Conservation (phyloP, 2,888 invertebrate species). For the Chloroclystis v-ata region DNA sequence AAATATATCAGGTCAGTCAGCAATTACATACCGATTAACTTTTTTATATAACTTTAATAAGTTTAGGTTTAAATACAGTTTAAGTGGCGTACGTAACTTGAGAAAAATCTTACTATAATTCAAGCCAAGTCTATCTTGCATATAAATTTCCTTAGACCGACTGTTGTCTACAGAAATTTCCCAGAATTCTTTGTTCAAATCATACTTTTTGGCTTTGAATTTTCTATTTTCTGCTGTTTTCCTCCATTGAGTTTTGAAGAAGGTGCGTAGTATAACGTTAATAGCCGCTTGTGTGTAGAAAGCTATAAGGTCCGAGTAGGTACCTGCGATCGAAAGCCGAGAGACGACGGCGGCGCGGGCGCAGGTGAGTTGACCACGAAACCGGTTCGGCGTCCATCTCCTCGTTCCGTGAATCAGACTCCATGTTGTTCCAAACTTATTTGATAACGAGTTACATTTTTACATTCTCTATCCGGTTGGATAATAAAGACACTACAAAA, state of each 20-base stretch:
- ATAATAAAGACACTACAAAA: too few species aligned
- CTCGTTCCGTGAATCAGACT: conserved; percentile 28
- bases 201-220: neutral
- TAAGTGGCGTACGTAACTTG: too few species aligned
- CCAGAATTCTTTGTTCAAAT: too few species aligned
- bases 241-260: neutral
- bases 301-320: conserved; percentile 9
- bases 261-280: neutral
- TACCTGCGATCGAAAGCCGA: conserved; percentile 19
- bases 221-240: neutral
- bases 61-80: too few species aligned
- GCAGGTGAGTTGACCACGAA: conserved; percentile 59
- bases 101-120: too few species aligned
- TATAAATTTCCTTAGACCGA: too few species aligned
- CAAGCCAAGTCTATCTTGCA: too few species aligned
- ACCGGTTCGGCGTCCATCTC: conserved; percentile 60
- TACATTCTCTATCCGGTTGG: neutral
- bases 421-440: conserved; percentile 18
- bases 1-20: too few species aligned
- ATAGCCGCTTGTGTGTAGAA: conserved; percentile 8
- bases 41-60: too few species aligned
- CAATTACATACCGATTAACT: too few species aligned
- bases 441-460: conserved; percentile 3
- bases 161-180: too few species aligned
- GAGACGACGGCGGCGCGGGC: conserved; percentile 34